Evolutionary conservation across 2,797 vertebrate genomes (phyloP).

Genomic region (Sebastolobus alascanus): DNA sequence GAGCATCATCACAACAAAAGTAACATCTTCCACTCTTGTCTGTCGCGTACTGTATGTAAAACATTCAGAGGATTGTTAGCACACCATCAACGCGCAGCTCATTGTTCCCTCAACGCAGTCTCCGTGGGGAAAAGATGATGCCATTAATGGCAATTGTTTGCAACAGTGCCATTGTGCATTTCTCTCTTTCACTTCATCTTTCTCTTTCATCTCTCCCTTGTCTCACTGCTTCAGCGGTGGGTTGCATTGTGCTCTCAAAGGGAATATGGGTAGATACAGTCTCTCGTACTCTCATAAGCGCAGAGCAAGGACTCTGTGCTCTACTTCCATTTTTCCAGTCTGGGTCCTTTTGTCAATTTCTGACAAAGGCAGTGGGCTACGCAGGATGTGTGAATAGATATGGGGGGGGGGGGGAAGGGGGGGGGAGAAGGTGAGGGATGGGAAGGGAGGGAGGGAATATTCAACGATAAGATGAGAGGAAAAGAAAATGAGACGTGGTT

Average conservation of each 20-base stretch:
- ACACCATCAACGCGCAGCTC: conserved; percentile 42
- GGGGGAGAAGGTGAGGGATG: conserved; percentile 26
- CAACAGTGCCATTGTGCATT: conserved; percentile 61
- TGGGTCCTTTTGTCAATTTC: conserved; percentile 67
- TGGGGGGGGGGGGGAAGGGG: neutral
- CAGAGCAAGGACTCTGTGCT: conserved; percentile 48
- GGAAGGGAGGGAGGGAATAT: conserved; percentile 14
- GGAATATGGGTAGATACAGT: conserved; percentile 52
- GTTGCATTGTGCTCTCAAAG: conserved; percentile 56
- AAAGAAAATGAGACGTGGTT: conserved; percentile 31
- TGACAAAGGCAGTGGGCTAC: conserved; percentile 40
- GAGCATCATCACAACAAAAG: conserved; percentile 7
- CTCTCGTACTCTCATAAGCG: conserved; percentile 36
- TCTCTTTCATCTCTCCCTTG: conserved; percentile 43
- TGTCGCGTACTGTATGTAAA: conserved; percentile 44
- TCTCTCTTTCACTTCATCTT: conserved; percentile 46
- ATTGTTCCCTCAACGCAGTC: conserved; percentile 60
- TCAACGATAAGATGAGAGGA: conserved; percentile 5
- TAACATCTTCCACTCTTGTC: conserved; percentile 15
- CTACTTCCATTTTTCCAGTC: conserved; percentile 58
- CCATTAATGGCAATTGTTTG: conserved; percentile 80
- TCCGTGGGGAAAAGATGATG: conserved; percentile 75
- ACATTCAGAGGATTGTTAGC: conserved; percentile 53
- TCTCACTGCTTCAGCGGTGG: conserved; percentile 38
- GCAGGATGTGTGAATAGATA: conserved; percentile 52